Conservation (phyloP, 1,140 invertebrate species). For the Manduca sexta region DNA sequence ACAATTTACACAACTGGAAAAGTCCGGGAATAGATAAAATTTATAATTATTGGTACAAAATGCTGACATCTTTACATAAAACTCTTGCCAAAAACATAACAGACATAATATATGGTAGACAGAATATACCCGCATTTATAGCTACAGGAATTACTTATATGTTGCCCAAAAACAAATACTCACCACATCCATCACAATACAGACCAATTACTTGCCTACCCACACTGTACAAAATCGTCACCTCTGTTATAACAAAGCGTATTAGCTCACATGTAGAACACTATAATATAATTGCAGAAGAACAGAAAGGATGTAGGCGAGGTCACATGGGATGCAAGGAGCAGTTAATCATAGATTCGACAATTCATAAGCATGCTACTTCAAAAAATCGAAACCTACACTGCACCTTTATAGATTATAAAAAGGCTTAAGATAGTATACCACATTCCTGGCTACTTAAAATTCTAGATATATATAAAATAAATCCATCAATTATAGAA, state of each 20-base stretch:
- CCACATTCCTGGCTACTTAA: no score
- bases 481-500: no score
- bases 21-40: slow-evolving; percentile 19
- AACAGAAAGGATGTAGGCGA: slow-evolving; percentile 13
- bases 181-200: slow-evolving; percentile 18
- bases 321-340: background rate
- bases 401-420: no score
- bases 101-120: slow-evolving; percentile 3
- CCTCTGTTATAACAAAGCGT: slow-evolving; percentile 11
- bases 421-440: no score
- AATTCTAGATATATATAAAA: no score
- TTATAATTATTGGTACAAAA: slow-evolving; percentile 23
- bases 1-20: slow-evolving; percentile 19
- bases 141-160: slow-evolving; percentile 17
- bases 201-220: slow-evolving; percentile 23
- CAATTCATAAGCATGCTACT: background rate
- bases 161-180: slow-evolving; percentile 13
- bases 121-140: slow-evolving; percentile 12
- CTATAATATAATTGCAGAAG: slow-evolving; percentile 16
- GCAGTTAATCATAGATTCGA: background rate
- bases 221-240: slow-evolving; percentile 20
- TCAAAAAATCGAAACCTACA: no score
- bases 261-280: slow-evolving; percentile 10
- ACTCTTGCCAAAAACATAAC: slow-evolving; percentile 5
- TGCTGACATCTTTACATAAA: slow-evolving; percentile 11